phyloP scores from a whole-genome alignment of 2,888 invertebrate species.

The Dyspetes luteomarginatus region DNA sequence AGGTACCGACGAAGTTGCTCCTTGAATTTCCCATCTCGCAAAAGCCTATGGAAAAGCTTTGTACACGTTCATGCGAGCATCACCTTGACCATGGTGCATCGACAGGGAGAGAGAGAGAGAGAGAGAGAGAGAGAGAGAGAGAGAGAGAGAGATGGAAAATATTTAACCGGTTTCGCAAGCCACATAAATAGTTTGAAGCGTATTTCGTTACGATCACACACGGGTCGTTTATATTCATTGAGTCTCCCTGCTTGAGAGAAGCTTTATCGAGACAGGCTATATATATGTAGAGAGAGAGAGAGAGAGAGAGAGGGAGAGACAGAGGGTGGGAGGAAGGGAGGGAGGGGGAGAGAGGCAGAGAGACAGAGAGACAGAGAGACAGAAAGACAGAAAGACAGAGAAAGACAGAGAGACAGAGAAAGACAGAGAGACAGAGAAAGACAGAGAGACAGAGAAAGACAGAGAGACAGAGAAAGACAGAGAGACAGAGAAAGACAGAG shows the following conservation, averaged over 20 bases:
- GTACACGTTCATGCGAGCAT: conserved; percentile 18
- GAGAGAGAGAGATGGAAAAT: conserved; percentile 22
- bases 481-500: no score
- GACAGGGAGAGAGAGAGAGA: conserved; percentile 3
- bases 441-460: no score
- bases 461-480: no score
- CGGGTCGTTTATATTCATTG: conserved; percentile 59
- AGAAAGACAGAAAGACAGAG: no score
- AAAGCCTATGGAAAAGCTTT: conserved; percentile 43
- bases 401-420: no score
- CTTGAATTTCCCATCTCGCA: conserved; percentile 33
- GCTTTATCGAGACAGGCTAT: no score
- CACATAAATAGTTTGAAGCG: conserved; percentile 62
- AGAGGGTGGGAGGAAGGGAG: no score
- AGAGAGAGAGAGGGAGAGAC: no score
- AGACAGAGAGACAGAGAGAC: no score
- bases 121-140: conserved; percentile 29
- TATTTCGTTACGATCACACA: conserved; percentile 59
- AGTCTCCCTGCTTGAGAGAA: conserved; percentile 32
- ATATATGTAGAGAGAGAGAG: neutral
- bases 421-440: no score
- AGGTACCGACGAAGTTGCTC: conserved; percentile 20
- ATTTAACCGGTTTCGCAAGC: conserved; percentile 63
- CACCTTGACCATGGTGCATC: conserved; percentile 51
- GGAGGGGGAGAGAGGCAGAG: no score